Base-by-base conservation (phyloP, 2,797 vertebrate species). In the Notamacropus eugenii region DNA sequence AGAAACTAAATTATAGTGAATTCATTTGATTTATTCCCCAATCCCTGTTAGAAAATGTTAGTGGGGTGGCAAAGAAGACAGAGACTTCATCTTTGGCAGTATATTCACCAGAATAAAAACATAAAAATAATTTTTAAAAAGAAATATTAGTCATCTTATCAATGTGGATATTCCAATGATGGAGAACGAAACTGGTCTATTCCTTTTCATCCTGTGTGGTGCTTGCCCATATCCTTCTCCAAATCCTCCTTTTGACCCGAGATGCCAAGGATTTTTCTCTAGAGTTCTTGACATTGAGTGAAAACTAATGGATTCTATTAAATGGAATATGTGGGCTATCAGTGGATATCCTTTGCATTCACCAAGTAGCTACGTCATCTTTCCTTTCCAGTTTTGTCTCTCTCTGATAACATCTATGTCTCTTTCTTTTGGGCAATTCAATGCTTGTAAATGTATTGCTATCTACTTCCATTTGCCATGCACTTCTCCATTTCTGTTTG, bases 11-110 rank as follows among this genome's bases (percentile, higher is more conserved):
- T 0, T 13, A 54, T 34, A 54, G 52, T 12, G 31, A 55, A 90
- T 90, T 56, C 46, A 62, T 96, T 96, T 90, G 92, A 59, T 94
- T 95, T 90, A 67, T 74, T 22, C 93, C 93, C 50, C 34, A 93
- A 87, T 87, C 24, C 24, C 74, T 5, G 0, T n/a, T 87, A 87
- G 74, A 87, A 50, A 50, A 87, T 50, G 24, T 50, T 24, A 46
- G 9, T 87, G 74, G 40, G 40, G 74, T 87, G 74, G 24, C 40
- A 34, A 50, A 50, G 40, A 87, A 87, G 40, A 50, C 74, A 82
- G 19, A 87, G 62, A n/a, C 10, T 82, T 46, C 24, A 87, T 27
- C 19, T 87, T 87, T 50, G 24, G 24, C 74, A 50, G 40, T 46
- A 10, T 50, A 27, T 50, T 87, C 22, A 46, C 40, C 50, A 87